These are phyloP conservation scores for Drosophila truncata DNA, from an alignment of 1,140 invertebrate genomes.

Conservation along the genomic window DNA sequence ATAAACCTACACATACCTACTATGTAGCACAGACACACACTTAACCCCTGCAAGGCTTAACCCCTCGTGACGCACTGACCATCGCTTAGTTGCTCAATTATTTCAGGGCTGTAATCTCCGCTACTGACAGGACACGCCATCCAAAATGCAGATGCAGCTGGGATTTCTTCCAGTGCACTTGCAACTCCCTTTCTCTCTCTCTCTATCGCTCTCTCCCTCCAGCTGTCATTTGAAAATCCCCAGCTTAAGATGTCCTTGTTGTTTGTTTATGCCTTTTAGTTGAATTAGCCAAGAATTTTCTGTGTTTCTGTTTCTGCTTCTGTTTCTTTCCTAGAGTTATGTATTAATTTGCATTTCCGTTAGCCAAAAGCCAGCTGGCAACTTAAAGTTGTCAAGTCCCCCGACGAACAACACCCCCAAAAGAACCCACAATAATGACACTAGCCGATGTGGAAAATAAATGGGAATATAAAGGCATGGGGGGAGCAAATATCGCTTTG, in stretches of 20 bases:
- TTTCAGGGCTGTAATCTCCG: slow-evolving; percentile 1
- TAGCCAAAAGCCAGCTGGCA: slow-evolving; percentile 47
- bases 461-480: slow-evolving; percentile 6
- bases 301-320: slow-evolving; percentile 13
- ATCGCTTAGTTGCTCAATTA: slow-evolving; percentile 37
- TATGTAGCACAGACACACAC: slow-evolving; percentile 12
- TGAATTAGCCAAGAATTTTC: slow-evolving; percentile 55
- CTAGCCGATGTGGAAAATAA: slow-evolving; percentile 6
- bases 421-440: slow-evolving; percentile 23
- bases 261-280: slow-evolving; percentile 60
- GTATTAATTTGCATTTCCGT: slow-evolving; percentile 62
- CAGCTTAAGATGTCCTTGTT: slow-evolving; percentile 65
- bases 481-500: not conserved
- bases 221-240: slow-evolving; percentile 19
- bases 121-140: slow-evolving; percentile 11
- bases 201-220: not conserved
- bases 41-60: slow-evolving; percentile 4
- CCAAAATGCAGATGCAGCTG: slow-evolving; percentile 12
- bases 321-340: slow-evolving; percentile 22
- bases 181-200: not conserved
- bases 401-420: slow-evolving; percentile 6
- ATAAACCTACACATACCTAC: slow-evolving; percentile 12
- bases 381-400: slow-evolving; percentile 62
- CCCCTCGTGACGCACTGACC: slow-evolving; percentile 2
- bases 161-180: slow-evolving; percentile 25